Conservation (phyloP, 2,113 vertebrate genomes). For the Notechis scutatus region DNA sequence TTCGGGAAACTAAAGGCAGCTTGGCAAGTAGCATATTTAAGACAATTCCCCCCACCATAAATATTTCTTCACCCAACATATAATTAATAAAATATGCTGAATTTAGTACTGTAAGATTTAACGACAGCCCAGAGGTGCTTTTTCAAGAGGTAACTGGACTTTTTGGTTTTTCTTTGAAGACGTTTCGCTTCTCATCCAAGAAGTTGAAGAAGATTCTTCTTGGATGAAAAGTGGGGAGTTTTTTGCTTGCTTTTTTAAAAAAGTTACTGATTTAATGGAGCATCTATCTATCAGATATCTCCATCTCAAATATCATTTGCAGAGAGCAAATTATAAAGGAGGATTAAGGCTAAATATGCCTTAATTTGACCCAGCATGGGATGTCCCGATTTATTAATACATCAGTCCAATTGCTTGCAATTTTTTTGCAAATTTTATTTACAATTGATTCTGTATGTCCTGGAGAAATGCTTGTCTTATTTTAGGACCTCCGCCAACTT, state of each 20-base stretch:
- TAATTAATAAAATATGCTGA: background rate
- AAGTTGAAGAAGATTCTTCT: too few species aligned
- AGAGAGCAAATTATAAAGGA: background rate
- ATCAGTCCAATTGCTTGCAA: conserved; percentile 5
- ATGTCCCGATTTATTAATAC: background rate
- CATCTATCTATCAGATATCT: background rate
- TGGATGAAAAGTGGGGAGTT: background rate
- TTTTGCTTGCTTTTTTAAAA: background rate
- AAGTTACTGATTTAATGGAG: background rate
- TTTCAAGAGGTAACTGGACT: too few species aligned
- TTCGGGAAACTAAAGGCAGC: background rate
- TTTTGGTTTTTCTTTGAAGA: too few species aligned
- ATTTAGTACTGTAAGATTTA: background rate
- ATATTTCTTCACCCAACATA: background rate
- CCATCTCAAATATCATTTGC: background rate
- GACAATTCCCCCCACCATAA: background rate
- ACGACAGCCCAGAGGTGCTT: background rate
- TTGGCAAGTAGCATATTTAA: background rate
- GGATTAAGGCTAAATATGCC: background rate
- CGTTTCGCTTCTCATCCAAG: too few species aligned
- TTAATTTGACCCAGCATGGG: background rate
- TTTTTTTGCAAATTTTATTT: conserved; percentile 39
- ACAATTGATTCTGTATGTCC: conserved; percentile 57
- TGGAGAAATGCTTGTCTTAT: conserved; percentile 20
- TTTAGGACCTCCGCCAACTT: conserved; percentile 63